Evolutionary conservation across 2,888 invertebrate species (phyloP), one percentile per base, ranked within the genome.

Genomic region (Rapana venosa): DNA sequence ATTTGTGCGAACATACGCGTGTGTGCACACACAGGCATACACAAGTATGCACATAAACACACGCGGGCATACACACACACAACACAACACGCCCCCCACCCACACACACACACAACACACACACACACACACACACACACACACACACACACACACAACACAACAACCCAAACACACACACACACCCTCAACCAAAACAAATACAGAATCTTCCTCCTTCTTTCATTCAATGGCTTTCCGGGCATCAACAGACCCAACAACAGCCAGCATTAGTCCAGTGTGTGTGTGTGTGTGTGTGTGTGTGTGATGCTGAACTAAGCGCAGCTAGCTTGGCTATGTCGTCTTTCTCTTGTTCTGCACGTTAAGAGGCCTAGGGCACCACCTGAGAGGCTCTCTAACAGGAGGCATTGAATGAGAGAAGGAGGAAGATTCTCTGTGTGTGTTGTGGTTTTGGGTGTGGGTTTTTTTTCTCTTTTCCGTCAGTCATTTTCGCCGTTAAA

Each of bases 251-350:
- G 8, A 8, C 47, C 47, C 47, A 47, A 8, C n/a, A 61, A 2
- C 61, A 61, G 58, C 15, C 58, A 58, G 61, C 61, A 61, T 4
- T 13, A 61, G 61, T 13, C 61, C 61, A 15, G 74, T n/a, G 74
- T 74, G 70, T 70, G 70, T 22, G 70, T 70, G 70, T 70, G n/a
- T n/a, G 70, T 70, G 70, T 70, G 26, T 70, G 70, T 70, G 70
- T 70, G 26, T 15, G 74, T 30, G 74, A 47, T 47, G 47, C 47
- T 47, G 47, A n/a, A 47, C 47, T 47, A 8, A 47, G 8, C 4
- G 2, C 47, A 47, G 47, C 47, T 8, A 13, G 30, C 6, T 6
- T 11, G n/a, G n/a, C n/a, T 11, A n/a, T 5, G 30, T 17, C 1
- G 74, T 74, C n/a, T n/a, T 26, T n/a, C n/a, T 74, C 61, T 22